Evolutionary conservation across 2,888 invertebrate genomes (phyloP).

Genomic region (Ectemnius cavifrons): DNA sequence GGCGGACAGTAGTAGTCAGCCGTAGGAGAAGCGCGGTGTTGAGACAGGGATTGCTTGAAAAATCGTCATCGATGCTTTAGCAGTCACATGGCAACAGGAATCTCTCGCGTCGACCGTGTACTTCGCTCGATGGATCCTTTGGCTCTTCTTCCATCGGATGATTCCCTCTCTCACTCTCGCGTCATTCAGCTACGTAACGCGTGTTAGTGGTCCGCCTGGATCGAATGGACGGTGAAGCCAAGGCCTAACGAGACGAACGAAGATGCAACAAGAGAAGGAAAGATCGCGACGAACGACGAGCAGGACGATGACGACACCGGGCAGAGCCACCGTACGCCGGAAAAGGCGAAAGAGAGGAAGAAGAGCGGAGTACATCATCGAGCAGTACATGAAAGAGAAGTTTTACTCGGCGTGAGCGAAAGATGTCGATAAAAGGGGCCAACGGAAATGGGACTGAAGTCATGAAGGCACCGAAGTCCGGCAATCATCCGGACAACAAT

Average conservation of each 20-base stretch:
- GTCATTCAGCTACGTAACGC: neutral
- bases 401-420: neutral
- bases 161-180: too few relatives aligned
- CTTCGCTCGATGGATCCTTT: neutral
- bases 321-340: constrained; percentile 11
- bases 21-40: constrained; percentile 23
- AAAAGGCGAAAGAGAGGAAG: constrained; percentile 11
- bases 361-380: constrained; percentile 11
- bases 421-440: neutral
- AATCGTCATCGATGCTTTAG: constrained; percentile 54
- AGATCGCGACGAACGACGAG: constrained; percentile 8
- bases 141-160: too few relatives aligned
- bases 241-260: constrained; percentile 23
- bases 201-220: constrained; percentile 32
- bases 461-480: too few relatives aligned
- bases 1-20: neutral
- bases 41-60: constrained; percentile 51
- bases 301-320: constrained; percentile 31
- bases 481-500: too few relatives aligned
- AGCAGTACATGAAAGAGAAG: constrained; percentile 20
- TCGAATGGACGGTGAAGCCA: constrained; percentile 23
- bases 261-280: constrained; percentile 6
- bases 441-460: too few relatives aligned
- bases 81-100: constrained; percentile 62
- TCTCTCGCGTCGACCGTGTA: constrained; percentile 36